Evolutionary conservation across 2,113 vertebrate species (phyloP).

Genomic region (Percina caprodes): DNA sequence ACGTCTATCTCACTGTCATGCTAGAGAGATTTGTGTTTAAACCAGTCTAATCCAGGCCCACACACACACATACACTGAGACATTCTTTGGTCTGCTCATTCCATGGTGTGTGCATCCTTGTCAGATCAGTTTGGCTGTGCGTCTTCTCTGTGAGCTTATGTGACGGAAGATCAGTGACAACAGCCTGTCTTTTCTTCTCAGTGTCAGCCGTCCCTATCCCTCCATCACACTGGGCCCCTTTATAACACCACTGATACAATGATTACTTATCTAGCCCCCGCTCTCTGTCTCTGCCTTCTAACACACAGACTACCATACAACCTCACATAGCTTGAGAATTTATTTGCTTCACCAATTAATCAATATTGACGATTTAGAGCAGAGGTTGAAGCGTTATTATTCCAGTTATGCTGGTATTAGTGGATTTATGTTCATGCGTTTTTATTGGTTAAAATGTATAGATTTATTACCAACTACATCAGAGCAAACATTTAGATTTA

Average conservation of each 20-base stretch:
- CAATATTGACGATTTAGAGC: conserved; percentile 17
- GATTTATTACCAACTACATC: neutral
- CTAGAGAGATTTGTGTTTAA: conserved; percentile 38
- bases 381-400: neutral
- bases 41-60: conserved; percentile 45
- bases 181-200: conserved; percentile 76
- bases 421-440: neutral
- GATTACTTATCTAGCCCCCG: conserved; percentile 57
- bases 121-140: conserved; percentile 65
- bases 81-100: conserved; percentile 38
- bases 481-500: neutral
- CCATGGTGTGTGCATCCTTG: conserved; percentile 53
- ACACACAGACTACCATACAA: conserved; percentile 41
- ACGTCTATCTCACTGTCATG: conserved; percentile 39
- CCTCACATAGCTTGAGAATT: conserved; percentile 13
- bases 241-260: conserved; percentile 74
- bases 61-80: conserved; percentile 22
- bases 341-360: neutral
- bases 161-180: conserved; percentile 70
- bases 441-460: neutral
- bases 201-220: conserved; percentile 80
- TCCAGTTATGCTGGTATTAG: neutral
- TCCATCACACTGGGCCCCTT: conserved; percentile 72
- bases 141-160: conserved; percentile 72
- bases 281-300: conserved; percentile 11